Evolutionary conservation across 1,140 invertebrate species (phyloP).

Genomic region (Eueides isabella): DNA sequence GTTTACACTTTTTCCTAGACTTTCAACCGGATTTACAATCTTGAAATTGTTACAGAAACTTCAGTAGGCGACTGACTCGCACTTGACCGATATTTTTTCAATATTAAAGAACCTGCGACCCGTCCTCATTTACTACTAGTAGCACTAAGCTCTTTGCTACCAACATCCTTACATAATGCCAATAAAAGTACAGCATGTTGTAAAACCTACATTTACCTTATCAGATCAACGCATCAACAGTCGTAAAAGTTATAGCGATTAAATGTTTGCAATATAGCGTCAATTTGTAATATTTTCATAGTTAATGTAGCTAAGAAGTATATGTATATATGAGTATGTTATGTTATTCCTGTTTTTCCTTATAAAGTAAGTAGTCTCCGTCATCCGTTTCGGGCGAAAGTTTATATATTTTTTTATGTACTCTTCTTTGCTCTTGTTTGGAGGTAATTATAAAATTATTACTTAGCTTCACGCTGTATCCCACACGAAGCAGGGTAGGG

Average conservation of each 20-base stretch:
- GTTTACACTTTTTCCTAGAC: no score
- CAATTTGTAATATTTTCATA: conserved; percentile 12
- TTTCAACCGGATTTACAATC: no score
- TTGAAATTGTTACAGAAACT: no score
- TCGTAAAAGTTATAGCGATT: conserved; percentile 9
- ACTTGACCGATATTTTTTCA: no score
- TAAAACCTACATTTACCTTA: conserved; percentile 8
- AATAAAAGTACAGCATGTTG: conserved; percentile 10
- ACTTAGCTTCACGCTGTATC: no score
- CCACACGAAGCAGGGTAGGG: no score
- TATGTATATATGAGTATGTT: background rate
- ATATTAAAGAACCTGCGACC: background rate
- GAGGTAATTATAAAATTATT: no score
- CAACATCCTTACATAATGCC: background rate
- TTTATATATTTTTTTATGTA: no score
- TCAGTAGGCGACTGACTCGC: no score
- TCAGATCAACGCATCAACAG: conserved; percentile 5
- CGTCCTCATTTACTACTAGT: background rate
- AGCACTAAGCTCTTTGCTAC: background rate
- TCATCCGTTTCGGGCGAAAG: no score
- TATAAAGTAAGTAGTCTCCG: no score
- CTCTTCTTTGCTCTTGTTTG: no score
- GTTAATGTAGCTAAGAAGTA: background rate
- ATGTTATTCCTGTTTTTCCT: background rate
- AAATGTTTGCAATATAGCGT: background rate